phyloP scores from a whole-genome alignment of 2,113 vertebrate genomes.

The Gorilla gorilla region DNA sequence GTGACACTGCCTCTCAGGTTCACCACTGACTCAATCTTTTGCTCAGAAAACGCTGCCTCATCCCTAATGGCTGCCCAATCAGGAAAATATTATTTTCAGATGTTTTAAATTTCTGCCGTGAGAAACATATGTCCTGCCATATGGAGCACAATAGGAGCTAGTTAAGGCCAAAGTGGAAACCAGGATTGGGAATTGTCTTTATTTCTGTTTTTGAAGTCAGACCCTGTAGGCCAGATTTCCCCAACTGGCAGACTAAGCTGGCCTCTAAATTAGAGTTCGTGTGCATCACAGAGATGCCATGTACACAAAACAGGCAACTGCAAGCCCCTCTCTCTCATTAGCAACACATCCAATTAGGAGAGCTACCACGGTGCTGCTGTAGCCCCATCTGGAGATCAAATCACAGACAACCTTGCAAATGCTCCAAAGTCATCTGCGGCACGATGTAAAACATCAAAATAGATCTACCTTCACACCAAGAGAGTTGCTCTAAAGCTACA shows the following conservation, averaged over 20 bases:
- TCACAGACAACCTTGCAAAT: background rate
- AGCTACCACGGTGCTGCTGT: background rate
- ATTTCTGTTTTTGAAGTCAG: constrained; percentile 63
- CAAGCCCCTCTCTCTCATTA: background rate
- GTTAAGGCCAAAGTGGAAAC: constrained; percentile 57
- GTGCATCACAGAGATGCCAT: background rate
- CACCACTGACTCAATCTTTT: background rate
- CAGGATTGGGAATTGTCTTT: constrained; percentile 40
- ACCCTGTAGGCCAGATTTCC: constrained; percentile 50
- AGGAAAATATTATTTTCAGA: constrained; percentile 73
- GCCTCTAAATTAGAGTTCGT: background rate
- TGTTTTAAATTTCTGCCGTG: constrained; percentile 60
- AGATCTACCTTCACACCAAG: background rate
- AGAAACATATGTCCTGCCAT: constrained; percentile 68
- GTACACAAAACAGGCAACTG: background rate
- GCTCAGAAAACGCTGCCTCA: constrained; percentile 64
- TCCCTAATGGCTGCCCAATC: constrained; percentile 50
- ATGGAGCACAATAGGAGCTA: constrained; percentile 68
- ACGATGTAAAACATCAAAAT: background rate
- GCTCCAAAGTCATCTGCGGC: background rate
- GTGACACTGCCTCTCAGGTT: background rate
- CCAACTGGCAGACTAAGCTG: background rate
- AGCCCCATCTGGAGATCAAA: background rate
- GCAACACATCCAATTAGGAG: background rate
- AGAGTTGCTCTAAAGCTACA: background rate